Base-by-base conservation (phyloP, 2,797 vertebrate species). In the Remorina albescens region DNA sequence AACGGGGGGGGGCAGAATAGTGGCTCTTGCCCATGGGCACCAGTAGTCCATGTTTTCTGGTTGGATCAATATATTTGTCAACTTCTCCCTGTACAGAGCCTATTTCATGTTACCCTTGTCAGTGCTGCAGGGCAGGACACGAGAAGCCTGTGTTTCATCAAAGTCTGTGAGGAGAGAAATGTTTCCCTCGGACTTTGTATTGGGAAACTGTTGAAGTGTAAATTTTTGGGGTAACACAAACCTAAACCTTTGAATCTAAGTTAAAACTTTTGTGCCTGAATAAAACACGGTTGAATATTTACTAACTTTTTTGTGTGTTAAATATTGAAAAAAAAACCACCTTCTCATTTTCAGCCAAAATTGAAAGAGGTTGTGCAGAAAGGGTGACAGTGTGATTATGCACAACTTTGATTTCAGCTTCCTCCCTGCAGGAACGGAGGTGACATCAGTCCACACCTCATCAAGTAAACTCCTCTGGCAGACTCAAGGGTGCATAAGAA, bases 1-100 rank as follows among this genome's bases (percentile, higher is more conserved):
- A 32, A 67, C 49, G 8, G 51, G 47, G 26, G 23, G 42, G 9
- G 8, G 51, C 71, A 67, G 32, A 70, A 83, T 83, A 56, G 67
- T 61, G 55, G 47, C 67, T 74, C 64, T 77, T 76, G 74, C 44
- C 67, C 55, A 62, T 11, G 9, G 62, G 79, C 63, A 63, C 53
- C 78, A 32, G 51, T 72, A 83, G 71, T 74, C 72, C 62, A 49
- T 85, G 56, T 87, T 82, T 73, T 78, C 25, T 32, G 65, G 61
- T 72, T 83, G 75, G 84, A 89, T 92, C 90, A 82, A 91, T 91
- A 87, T 53, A 86, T 84, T 76, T 88, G 89, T 88, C 89, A 87
- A 39, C 61, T 50, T 77, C 70, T 82, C 71, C 69, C 46, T 46
- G 73, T 81, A 69, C 53, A 53, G 41, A 76, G 59, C 30, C 54